A percentile compares a stretch with the other conserved stretches of the same genome.
Evolutionary conservation across 1,140 invertebrate species (phyloP).

Genomic region (Drosophila mojavensis): DNA sequence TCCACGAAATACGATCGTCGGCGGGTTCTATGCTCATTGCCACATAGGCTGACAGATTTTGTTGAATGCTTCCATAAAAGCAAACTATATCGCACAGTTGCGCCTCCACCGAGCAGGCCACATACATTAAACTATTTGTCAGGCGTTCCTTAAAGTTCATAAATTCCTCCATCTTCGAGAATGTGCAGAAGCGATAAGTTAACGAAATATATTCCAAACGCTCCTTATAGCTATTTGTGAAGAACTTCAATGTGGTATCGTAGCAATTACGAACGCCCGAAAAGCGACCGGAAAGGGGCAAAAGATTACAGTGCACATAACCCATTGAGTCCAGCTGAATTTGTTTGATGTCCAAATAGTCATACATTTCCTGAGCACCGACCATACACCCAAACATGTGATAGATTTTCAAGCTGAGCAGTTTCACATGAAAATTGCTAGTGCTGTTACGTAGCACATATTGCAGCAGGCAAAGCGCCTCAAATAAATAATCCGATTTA

Average conservation of each 20-base stretch:
- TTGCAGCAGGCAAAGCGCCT: constrained; percentile 89
- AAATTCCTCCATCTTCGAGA: constrained; percentile 96
- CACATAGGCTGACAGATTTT: constrained; percentile 72
- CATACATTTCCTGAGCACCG: constrained; percentile 89
- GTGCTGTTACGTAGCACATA: constrained; percentile 89
- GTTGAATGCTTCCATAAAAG: constrained; percentile 71
- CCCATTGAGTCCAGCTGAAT: constrained; percentile 96
- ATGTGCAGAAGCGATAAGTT: constrained; percentile 97
- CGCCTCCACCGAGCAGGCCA: constrained; percentile 90
- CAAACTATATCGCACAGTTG: constrained; percentile 90
- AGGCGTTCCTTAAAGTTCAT: constrained; percentile 92
- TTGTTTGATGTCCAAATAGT: constrained; percentile 94
- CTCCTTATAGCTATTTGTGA: constrained; percentile 94
- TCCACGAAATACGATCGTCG: constrained; percentile 85
- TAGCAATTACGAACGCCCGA: constrained; percentile 87
- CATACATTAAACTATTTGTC: constrained; percentile 93
- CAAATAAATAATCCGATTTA: constrained; percentile 86
- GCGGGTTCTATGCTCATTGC: constrained; percentile 84
- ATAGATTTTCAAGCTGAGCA: constrained; percentile 90
- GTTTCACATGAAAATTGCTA: constrained; percentile 91
- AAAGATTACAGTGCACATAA: constrained; percentile 90
- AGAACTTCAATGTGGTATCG: constrained; percentile 92
- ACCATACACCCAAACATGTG: constrained; percentile 89
- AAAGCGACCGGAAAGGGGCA: constrained; percentile 89
- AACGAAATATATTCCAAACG: constrained; percentile 95